Percentiles rank a stretch among this genome's conserved stretches.
These are phyloP conservation scores for Panorpa germanica DNA, from an alignment of 2,888 invertebrate species.

Conservation along the genomic window DNA sequence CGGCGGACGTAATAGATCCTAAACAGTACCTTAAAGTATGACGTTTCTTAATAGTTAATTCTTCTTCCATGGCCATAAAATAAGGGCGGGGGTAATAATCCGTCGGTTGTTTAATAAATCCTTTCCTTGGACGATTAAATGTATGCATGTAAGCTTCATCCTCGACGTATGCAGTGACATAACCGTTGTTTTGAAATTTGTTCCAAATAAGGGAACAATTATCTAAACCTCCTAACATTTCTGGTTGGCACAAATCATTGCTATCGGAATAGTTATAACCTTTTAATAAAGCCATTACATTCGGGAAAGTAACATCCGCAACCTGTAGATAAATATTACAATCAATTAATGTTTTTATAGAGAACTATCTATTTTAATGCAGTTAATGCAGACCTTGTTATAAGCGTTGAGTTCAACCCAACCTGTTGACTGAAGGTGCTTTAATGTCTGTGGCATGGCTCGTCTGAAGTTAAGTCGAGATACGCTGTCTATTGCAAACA, in stretches of 20 bases:
- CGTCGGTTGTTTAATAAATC: constrained; percentile 54
- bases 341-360: too few species aligned
- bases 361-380: too few species aligned
- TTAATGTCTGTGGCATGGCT: constrained; percentile 52
- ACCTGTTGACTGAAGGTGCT: constrained; percentile 42
- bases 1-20: constrained; percentile 41
- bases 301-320: constrained; percentile 81
- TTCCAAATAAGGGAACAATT: constrained; percentile 62
- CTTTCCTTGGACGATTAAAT: constrained; percentile 45
- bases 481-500: constrained; percentile 73
- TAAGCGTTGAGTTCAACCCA: constrained; percentile 61
- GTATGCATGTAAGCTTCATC: constrained; percentile 55
- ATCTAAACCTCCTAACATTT: constrained; percentile 35
- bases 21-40: constrained; percentile 34
- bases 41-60: constrained; percentile 27
- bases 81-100: constrained; percentile 68
- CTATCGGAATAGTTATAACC: constrained; percentile 36
- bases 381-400: constrained; percentile 41
- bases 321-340: too few species aligned
- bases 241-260: constrained; percentile 28
- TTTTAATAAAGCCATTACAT: constrained; percentile 63
- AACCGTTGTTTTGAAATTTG: constrained; percentile 45
- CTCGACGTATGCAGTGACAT: constrained; percentile 64
- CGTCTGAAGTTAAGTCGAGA: constrained; percentile 60
- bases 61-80: constrained; percentile 43